phyloP scores from a whole-genome alignment of 2,113 vertebrate genomes.

The Misgurnus anguillicaudatus region DNA sequence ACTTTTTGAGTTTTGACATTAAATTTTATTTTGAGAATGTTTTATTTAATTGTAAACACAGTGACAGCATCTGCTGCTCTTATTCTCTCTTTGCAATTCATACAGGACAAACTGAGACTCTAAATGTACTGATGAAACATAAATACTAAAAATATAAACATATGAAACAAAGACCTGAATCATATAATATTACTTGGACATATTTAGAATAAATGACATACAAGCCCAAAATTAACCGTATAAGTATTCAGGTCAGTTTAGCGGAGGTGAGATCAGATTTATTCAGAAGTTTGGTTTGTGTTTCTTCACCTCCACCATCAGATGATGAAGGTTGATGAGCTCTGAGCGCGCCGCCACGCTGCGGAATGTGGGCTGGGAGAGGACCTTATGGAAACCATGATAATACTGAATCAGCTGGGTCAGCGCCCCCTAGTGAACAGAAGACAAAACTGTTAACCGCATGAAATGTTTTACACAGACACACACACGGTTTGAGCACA shows the following conservation, averaged over 20 bases:
- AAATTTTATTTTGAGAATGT: no score
- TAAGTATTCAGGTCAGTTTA: no score
- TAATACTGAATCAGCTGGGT: slow-evolving; percentile 95
- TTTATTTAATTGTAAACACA: no score
- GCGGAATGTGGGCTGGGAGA: slow-evolving; percentile 85
- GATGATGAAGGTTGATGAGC: slow-evolving; percentile 93
- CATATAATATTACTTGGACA: no score
- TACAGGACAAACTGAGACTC: no score
- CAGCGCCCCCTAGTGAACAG: slow-evolving; percentile 79
- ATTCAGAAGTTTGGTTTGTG: slow-evolving; percentile 90
- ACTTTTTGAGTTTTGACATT: no score
- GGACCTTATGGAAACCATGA: slow-evolving; percentile 89
- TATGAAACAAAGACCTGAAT: no score
- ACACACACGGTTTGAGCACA: no score
- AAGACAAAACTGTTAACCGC: not conserved
- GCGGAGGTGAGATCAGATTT: not conserved
- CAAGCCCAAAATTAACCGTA: not conserved
- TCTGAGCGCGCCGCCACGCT: slow-evolving; percentile 84
- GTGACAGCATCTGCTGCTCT: no score
- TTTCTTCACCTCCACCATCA: slow-evolving; percentile 95
- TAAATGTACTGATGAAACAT: not conserved
- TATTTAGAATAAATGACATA: not conserved
- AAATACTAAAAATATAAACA: not conserved
- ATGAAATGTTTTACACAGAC: not conserved
- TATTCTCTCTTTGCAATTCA: no score